Evolutionary conservation across 2,113 vertebrate genomes (phyloP).

Genomic region (Nettapus auritus): DNA sequence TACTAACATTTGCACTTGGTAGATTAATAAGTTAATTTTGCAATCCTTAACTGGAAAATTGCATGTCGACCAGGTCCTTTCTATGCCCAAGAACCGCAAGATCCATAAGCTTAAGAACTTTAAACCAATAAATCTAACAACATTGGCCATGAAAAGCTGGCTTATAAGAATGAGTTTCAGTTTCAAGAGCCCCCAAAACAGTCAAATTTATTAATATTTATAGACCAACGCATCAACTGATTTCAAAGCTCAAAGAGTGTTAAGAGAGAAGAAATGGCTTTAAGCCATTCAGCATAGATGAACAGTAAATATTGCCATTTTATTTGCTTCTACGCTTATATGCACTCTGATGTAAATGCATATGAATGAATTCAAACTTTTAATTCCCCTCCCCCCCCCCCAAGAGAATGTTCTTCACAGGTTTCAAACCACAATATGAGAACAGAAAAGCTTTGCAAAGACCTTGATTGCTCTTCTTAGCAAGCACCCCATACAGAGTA

Average conservation of each 20-base stretch:
- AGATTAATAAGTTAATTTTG: constrained; percentile 18
- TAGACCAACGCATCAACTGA: not conserved
- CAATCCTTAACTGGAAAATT: not conserved
- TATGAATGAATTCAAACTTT: constrained; percentile 33
- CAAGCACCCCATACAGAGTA: constrained; percentile 24
- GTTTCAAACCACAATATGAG: constrained; percentile 53
- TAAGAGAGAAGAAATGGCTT: constrained; percentile 44
- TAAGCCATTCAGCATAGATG: constrained; percentile 44
- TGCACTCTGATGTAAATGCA: constrained; percentile 43
- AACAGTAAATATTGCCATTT: constrained; percentile 56
- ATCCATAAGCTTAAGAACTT: not conserved
- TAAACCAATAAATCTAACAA: not conserved
- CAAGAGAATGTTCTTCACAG: constrained; percentile 67
- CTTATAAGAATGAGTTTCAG: constrained; percentile 5
- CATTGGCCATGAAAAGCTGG: not conserved
- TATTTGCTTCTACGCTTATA: constrained; percentile 20
- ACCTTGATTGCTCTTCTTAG: not conserved
- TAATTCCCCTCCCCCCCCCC: not conserved
- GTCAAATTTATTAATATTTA: constrained; percentile 40
- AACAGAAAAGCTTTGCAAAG: constrained; percentile 20
- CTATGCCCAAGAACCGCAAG: not conserved
- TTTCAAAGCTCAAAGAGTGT: constrained; percentile 44
- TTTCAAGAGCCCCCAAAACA: not conserved
- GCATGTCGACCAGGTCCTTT: not conserved
- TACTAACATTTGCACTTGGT: constrained; percentile 7